Evolutionary conservation across 2,888 invertebrate genomes (phyloP), one percentile per base, ranked within the genome.

Genomic region (Drosophila dives): DNA sequence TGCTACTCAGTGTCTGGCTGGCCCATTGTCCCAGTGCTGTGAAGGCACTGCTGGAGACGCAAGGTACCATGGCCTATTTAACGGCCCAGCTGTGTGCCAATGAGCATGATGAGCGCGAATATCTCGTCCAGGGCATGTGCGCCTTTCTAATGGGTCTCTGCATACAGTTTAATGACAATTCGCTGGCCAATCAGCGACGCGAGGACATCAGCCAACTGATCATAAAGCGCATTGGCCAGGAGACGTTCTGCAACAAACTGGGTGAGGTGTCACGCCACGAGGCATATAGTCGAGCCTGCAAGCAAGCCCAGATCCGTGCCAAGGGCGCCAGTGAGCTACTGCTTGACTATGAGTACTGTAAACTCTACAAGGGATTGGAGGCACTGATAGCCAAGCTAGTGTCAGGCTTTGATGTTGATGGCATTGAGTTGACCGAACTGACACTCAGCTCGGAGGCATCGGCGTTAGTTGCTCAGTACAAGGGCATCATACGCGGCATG

Each of bases 281-380:
- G 93, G 95, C 96, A 49, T 99, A 99, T 93, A 97, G 97, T 64
- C 95, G 96, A 90, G 98, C 99, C 20, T 96, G 98, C 26, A 99
- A 99, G 92, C 97, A 97, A 89, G 98, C 99, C 0, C 98, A 99
- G 93, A 95, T 97, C 36, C 94, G 96, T 51, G 97, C 96, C 15
- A 96, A 96, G 92, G 94, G 95, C 63, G 94, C 97, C 4, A 94
- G 94, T 1, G 98, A 99, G 75, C 94, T 99, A 23, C 94, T 99
- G 63, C 94, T 99, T 49, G 99, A 99, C 93, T 98, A 97, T 92
- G 98, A 99, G 93, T 99, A 99, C 94, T 98, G 99, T 90, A 95
- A 96, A 90, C 94, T 99, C 33, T 97, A 98, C 92, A 99, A 98
- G 93, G 95, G 95, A 1, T 93, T 97, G 38, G 97, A 97, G 93